phyloP scores from a whole-genome alignment of 2,113 vertebrate genomes.

The Urocitellus parryii region DNA sequence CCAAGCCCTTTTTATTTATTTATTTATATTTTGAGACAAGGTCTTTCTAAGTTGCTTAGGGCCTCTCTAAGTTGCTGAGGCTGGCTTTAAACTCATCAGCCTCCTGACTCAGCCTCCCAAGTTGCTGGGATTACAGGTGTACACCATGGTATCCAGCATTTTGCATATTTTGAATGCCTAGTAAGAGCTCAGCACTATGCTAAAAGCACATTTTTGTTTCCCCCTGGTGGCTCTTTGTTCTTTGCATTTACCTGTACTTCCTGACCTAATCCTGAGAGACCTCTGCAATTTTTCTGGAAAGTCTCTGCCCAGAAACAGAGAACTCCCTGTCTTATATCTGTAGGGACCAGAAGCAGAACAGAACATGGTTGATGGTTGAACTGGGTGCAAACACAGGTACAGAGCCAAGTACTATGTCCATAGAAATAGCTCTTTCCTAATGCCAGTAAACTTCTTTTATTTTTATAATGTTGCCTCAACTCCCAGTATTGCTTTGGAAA shows the following conservation, averaged over 20 bases:
- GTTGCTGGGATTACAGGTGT: too few relatives aligned
- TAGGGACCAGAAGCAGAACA: not conserved
- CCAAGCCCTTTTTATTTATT: too few relatives aligned
- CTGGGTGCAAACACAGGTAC: not conserved
- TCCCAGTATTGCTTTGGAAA: not conserved
- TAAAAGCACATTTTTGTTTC: not conserved
- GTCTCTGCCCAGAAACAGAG: not conserved
- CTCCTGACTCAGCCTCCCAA: too few relatives aligned
- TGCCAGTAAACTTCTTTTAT: conserved; percentile 24
- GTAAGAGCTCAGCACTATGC: not conserved
- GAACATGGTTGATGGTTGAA: not conserved
- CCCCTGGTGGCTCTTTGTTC: not conserved
- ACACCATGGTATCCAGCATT: not conserved
- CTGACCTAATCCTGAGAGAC: not conserved
- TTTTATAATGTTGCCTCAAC: conserved; percentile 41
- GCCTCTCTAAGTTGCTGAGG: too few relatives aligned
- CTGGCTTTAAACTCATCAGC: too few relatives aligned
- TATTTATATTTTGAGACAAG: too few relatives aligned
- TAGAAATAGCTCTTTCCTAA: not conserved
- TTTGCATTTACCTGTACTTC: not conserved
- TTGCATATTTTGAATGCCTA: not conserved
- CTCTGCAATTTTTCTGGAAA: not conserved
- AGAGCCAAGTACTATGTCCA: not conserved
- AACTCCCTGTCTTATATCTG: not conserved
- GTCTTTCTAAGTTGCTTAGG: too few relatives aligned